Evolutionary conservation across 2,888 invertebrate genomes (phyloP).

Genomic region (Hypomecis punctinalis): DNA sequence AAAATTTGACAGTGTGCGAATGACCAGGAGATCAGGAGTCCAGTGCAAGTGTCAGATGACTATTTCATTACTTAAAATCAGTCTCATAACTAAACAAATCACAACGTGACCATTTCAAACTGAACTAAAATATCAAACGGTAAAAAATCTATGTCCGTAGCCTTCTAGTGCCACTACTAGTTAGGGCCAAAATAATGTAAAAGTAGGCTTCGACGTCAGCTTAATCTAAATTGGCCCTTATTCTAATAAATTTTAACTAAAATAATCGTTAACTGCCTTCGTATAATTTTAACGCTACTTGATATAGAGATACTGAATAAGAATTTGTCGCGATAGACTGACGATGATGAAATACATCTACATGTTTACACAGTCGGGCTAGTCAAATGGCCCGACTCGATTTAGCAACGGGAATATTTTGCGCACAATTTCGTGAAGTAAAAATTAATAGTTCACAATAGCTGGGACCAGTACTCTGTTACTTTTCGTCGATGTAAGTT

Average conservation of each 20-base stretch:
- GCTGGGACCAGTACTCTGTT: neutral
- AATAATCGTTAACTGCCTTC: slow-evolving; percentile 49
- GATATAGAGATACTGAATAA: slow-evolving; percentile 10
- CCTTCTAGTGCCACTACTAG: slow-evolving; percentile 57
- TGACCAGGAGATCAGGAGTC: slow-evolving; percentile 46
- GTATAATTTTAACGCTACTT: slow-evolving; percentile 22
- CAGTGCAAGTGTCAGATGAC: slow-evolving; percentile 60
- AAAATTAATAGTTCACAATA: neutral
- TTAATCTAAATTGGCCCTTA: slow-evolving; percentile 65
- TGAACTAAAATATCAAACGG: slow-evolving; percentile 20
- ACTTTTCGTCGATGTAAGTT: too few relatives aligned
- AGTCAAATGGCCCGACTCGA: neutral
- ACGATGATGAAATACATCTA: neutral
- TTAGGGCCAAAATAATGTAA: slow-evolving; percentile 52
- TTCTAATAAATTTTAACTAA: slow-evolving; percentile 78
- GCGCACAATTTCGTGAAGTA: slow-evolving; percentile 2
- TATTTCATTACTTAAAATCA: slow-evolving; percentile 81
- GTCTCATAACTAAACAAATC: slow-evolving; percentile 77
- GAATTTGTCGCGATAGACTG: slow-evolving; percentile 7
- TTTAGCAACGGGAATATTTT: slow-evolving; percentile 5
- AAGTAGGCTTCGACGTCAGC: slow-evolving; percentile 63
- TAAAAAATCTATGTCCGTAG: slow-evolving; percentile 47
- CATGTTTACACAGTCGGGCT: neutral
- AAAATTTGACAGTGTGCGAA: neutral
- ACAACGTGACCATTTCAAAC: slow-evolving; percentile 36